Percentiles rank a stretch among this genome's conserved stretches.
Evolutionary conservation across 2,113 vertebrate genomes (phyloP).

Genomic region (Ceratotherium simum): DNA sequence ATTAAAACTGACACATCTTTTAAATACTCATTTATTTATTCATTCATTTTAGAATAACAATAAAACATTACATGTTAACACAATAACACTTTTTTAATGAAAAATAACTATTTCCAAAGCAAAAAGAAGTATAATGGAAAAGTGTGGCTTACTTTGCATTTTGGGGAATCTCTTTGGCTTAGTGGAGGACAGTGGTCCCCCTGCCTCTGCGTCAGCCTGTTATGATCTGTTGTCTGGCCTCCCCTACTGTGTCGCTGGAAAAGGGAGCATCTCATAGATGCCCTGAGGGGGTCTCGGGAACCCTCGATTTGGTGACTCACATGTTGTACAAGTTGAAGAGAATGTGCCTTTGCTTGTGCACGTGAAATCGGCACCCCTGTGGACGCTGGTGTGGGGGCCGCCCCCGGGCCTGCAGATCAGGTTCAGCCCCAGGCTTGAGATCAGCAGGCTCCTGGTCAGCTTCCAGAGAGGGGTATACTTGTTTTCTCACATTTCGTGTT

Average conservation of each 20-base stretch:
- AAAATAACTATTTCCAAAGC: background rate
- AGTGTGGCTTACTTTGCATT: background rate
- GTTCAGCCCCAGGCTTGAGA: too few relatives aligned
- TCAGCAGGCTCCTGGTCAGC: too few relatives aligned
- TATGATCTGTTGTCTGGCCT: background rate
- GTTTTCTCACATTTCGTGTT: background rate
- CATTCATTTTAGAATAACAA: background rate
- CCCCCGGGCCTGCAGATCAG: background rate
- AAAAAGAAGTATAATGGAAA: background rate
- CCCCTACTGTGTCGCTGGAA: fast-evolving
- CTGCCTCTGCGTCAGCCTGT: background rate
- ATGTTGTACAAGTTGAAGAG: background rate
- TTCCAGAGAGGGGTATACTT: background rate
- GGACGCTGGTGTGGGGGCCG: too few relatives aligned
- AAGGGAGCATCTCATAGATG: too few relatives aligned
- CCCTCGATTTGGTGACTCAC: too few relatives aligned
- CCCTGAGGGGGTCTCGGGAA: background rate
- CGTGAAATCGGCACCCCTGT: too few relatives aligned
- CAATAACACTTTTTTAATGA: background rate
- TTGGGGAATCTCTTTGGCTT: background rate
- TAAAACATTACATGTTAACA: background rate
- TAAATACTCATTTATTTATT: too few relatives aligned
- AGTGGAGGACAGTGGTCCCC: too few relatives aligned
- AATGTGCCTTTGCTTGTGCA: background rate
- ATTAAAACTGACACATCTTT: fast-evolving